These are phyloP conservation scores for Enteromius anoplus DNA, from an alignment of 2,797 vertebrate species.

Conservation along the genomic window DNA sequence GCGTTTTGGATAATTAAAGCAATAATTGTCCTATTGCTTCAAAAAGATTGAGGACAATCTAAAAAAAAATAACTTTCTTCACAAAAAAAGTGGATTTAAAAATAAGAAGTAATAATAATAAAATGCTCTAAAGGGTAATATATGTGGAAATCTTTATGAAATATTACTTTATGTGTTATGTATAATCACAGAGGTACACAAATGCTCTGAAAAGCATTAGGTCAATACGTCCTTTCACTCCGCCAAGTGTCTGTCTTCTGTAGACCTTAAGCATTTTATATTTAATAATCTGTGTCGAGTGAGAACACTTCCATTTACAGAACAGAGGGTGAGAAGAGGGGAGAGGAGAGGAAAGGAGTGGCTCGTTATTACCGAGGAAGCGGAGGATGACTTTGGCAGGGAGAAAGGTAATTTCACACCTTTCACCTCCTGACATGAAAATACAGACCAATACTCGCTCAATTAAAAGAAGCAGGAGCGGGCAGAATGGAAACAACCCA, in stretches of 20 bases:
- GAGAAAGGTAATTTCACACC: conserved; percentile 78
- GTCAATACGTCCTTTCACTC: neutral
- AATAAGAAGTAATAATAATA: no score
- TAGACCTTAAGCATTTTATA: conserved; percentile 8
- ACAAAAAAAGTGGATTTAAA: neutral
- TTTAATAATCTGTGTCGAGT: conserved; percentile 20
- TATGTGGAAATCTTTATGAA: neutral
- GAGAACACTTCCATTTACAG: conserved; percentile 6
- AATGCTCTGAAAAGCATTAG: neutral
- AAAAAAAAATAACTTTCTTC: neutral
- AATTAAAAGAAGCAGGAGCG: conserved; percentile 19
- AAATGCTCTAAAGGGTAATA: neutral
- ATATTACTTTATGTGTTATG: neutral
- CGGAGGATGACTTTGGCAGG: conserved; percentile 37
- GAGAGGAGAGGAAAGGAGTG: conserved; percentile 28
- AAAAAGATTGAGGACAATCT: neutral
- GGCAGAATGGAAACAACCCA: neutral
- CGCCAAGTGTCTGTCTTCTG: neutral
- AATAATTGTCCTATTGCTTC: neutral
- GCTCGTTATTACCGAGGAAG: conserved; percentile 45
- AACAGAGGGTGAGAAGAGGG: conserved; percentile 9
- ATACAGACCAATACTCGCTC: conserved; percentile 31
- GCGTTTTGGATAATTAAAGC: neutral
- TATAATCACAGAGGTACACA: neutral
- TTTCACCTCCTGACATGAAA: conserved; percentile 64